Evolutionary conservation across 2,113 vertebrate species (phyloP), one percentile per base, ranked within the genome.

Genomic region (Chlorocebus sabaeus): DNA sequence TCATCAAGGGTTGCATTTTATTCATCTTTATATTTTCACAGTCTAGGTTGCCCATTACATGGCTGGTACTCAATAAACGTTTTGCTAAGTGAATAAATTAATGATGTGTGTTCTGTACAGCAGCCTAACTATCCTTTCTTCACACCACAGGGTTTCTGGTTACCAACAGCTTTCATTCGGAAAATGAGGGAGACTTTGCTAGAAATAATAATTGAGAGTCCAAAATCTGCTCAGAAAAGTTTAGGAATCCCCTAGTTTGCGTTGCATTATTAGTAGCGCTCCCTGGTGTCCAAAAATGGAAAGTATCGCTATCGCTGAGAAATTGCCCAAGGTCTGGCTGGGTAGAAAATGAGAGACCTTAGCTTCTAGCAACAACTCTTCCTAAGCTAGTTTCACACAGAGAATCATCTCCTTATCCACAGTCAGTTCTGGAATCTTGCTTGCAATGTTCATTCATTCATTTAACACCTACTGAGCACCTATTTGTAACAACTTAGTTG

Each of bases 201-300:
- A 85, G 57, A 94, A 67, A 32, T 64, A 6, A 64, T 86, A 68
- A 73, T 79, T 61, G 91, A 80, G 10, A 78, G 55, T 91, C 12
- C 10, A 8, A 83, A 82, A 80, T 93, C 59, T 90, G 50, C 61
- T 90, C 72, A 43, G 55, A 91, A 90, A 95, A 23, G 4, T 67
- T 90, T 89, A 82, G 75, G 35, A 89, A 79, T 81, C 40, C 2
- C 4, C n/a, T 45, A 83, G 22, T 93, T 81, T 82, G 55, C 11
- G 43, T 57, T 57, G 32, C n/a, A 6, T 88, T 97, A 61, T 72
- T 87, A 70, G 90, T 95, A 75, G 95, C 27, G 75, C 90, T 18
- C 90, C 95, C 96, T 98, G 90, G 95, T 95, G 97, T 97, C 64
- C 90, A 93, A 96, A 84, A 89, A 35, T 75, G 38, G 80, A 35